phyloP scores from a whole-genome alignment of 2,888 invertebrate species.

The Stegophylla sp. region DNA sequence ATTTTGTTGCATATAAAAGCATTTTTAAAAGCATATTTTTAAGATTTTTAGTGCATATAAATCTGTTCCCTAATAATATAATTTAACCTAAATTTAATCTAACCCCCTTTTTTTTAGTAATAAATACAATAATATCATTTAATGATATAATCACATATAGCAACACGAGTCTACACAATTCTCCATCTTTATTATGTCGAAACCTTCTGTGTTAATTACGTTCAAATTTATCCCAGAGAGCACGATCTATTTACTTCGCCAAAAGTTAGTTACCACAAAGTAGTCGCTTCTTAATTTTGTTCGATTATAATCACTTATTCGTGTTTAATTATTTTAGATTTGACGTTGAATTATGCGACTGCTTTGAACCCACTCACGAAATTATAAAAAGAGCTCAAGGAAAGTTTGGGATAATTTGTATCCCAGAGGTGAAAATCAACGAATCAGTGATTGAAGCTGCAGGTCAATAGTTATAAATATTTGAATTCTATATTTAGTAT shows the following conservation, averaged over 20 bases:
- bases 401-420: conserved; percentile 46
- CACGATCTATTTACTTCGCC: conserved; percentile 27
- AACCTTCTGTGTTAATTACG: conserved; percentile 31
- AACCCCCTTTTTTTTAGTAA: too few relatives aligned
- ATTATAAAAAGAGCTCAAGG: conserved; percentile 50
- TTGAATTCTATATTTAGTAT: not conserved
- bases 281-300: not conserved
- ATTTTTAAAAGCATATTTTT: too few relatives aligned
- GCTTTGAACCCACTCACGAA: conserved; percentile 21
- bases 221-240: conserved; percentile 26
- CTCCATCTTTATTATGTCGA: too few relatives aligned
- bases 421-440: conserved; percentile 41
- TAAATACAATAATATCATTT: too few relatives aligned
- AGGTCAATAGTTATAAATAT: conserved; percentile 8
- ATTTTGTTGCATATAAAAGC: too few relatives aligned
- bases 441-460: conserved; percentile 56
- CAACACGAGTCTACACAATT: too few relatives aligned
- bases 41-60: too few relatives aligned
- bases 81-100: too few relatives aligned
- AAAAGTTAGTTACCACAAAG: conserved; percentile 18
- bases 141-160: too few relatives aligned
- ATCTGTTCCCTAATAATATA: too few relatives aligned
- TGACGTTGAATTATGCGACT: conserved; percentile 34
- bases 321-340: conserved; percentile 41
- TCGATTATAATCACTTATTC: too few relatives aligned